phyloP scores from a whole-genome alignment of 2,797 vertebrate genomes.

The Steatocranus sp. region DNA sequence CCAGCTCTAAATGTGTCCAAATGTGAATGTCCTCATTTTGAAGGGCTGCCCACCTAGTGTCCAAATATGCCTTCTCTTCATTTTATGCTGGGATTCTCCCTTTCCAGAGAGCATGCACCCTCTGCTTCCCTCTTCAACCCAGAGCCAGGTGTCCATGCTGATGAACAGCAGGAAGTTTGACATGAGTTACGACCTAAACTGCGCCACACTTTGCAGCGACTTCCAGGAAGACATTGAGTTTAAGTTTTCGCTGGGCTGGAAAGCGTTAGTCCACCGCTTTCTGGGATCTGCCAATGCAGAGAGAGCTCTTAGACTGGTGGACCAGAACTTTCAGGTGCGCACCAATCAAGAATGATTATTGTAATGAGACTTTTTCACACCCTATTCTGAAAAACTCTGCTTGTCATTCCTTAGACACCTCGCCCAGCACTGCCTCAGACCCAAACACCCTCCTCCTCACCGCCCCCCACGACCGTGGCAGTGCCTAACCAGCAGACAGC shows the following conservation, averaged over 20 bases:
- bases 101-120: constrained; percentile 87
- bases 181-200: constrained; percentile 96
- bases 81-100: not conserved
- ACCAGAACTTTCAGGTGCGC: constrained; percentile 82
- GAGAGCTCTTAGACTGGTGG: constrained; percentile 81
- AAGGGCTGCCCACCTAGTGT: not conserved
- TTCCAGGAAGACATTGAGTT: constrained; percentile 97
- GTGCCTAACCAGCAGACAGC: constrained; percentile 68
- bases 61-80: not conserved
- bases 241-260: constrained; percentile 92
- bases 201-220: constrained; percentile 87
- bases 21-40: not conserved
- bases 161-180: constrained; percentile 90
- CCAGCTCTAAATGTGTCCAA: not conserved
- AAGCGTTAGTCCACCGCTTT: constrained; percentile 86
- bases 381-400: not conserved
- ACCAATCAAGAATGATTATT: not conserved
- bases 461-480: constrained; percentile 64
- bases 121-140: constrained; percentile 82
- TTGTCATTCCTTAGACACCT: constrained; percentile 17
- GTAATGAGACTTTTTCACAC: not conserved
- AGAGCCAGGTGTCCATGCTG: constrained; percentile 84
- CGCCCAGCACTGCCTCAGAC: constrained; percentile 79
- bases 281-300: constrained; percentile 87
- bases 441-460: constrained; percentile 76